These are phyloP conservation scores for Pseudomyrmex flavicornis DNA, from an alignment of 1,140 invertebrate genomes.

Conservation along the genomic window DNA sequence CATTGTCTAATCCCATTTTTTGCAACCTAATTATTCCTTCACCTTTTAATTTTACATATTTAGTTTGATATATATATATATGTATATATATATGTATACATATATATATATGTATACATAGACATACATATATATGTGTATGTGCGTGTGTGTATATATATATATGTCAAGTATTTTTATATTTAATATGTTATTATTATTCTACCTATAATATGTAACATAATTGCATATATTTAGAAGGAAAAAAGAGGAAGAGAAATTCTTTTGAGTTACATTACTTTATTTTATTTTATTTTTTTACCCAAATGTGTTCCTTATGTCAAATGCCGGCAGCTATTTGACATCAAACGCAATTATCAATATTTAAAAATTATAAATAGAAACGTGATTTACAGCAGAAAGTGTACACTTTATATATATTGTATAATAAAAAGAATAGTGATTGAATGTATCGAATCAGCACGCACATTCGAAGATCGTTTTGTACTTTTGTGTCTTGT, in stretches of 20 bases:
- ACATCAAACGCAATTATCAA: neutral
- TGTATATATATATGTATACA: too few relatives aligned
- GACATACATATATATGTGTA: too few relatives aligned
- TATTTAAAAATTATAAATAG: conserved; percentile 1
- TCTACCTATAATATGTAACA: neutral
- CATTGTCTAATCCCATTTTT: neutral
- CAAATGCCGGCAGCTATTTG: conserved; percentile 8
- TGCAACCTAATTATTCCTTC: conserved; percentile 17
- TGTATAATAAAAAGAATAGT: neutral
- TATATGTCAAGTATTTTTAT: too few relatives aligned
- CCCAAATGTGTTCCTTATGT: conserved; percentile 9
- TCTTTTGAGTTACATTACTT: too few relatives aligned
- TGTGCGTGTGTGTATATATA: too few relatives aligned
- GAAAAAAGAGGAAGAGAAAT: too few relatives aligned
- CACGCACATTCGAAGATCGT: conserved; percentile 11
- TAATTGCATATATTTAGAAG: too few relatives aligned
- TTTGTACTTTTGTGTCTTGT: conserved; percentile 31
- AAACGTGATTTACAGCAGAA: neutral
- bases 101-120: too few relatives aligned
- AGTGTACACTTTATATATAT: neutral
- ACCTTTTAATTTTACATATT: conserved; percentile 6
- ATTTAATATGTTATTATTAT: neutral
- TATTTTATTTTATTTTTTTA: neutral
- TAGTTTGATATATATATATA: too few relatives aligned
- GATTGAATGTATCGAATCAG: conserved; percentile 20